These are phyloP conservation scores for Cataglyphis albicans DNA, from an alignment of 2,888 invertebrate genomes.

Conservation along the genomic window DNA sequence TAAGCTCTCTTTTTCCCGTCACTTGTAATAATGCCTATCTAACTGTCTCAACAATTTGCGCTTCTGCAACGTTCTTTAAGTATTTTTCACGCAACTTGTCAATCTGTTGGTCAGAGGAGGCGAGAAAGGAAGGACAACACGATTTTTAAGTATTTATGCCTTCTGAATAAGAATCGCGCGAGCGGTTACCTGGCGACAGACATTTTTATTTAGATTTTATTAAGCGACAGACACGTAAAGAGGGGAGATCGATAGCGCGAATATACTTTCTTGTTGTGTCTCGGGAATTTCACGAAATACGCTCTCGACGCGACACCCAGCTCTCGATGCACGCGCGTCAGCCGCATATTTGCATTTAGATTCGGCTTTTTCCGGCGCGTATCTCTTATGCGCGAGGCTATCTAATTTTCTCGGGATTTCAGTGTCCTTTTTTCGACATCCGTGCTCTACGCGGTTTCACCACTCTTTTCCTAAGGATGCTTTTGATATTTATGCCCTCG, in stretches of 20 bases:
- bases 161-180: background rate
- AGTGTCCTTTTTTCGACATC: conserved; percentile 39
- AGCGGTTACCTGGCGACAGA: conserved; percentile 12
- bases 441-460: conserved; percentile 11
- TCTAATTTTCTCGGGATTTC: conserved; percentile 69
- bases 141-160: conserved; percentile 24
- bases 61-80: conserved; percentile 1
- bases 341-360: conserved; percentile 74
- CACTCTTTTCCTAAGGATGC: conserved; percentile 8
- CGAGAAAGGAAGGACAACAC: background rate
- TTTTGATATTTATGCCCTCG: conserved; percentile 34
- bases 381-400: conserved; percentile 54
- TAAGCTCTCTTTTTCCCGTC: conserved; percentile 4
- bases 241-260: conserved; percentile 69
- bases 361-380: conserved; percentile 65
- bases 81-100: conserved; percentile 17
- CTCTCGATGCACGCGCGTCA: conserved; percentile 36
- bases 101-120: background rate
- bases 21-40: conserved; percentile 9
- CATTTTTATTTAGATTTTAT: conserved; percentile 73
- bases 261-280: conserved; percentile 64
- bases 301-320: conserved; percentile 38
- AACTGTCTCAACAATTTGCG: background rate
- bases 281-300: conserved; percentile 72
- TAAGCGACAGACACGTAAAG: conserved; percentile 57